These are phyloP conservation scores for Drosophila hydei DNA, from an alignment of 1,140 invertebrate genomes.

Conservation along the genomic window DNA sequence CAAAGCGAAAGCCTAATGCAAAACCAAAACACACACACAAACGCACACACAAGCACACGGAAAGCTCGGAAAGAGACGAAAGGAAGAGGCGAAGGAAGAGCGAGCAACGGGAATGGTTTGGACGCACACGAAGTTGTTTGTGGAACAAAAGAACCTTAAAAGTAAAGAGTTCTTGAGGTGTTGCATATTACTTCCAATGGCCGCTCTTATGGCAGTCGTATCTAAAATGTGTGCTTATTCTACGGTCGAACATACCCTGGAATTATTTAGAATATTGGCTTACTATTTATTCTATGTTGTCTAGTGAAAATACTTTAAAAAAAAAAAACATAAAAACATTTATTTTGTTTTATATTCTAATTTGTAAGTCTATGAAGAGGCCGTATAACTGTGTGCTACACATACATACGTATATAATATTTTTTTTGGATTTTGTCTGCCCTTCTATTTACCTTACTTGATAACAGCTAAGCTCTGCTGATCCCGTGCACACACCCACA, in stretches of 20 bases:
- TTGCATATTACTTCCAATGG: slow-evolving; percentile 12
- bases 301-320: neutral
- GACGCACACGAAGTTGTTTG: slow-evolving; percentile 3
- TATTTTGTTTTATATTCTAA: neutral
- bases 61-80: too few relatives aligned
- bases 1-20: slow-evolving; percentile 22
- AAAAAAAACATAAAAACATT: neutral
- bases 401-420: neutral
- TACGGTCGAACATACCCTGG: neutral
- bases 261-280: neutral
- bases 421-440: neutral
- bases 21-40: neutral
- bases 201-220: slow-evolving; percentile 2
- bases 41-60: too few relatives aligned
- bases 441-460: slow-evolving; percentile 26
- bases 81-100: too few relatives aligned
- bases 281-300: too few relatives aligned
- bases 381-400: too few relatives aligned
- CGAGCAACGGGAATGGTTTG: neutral
- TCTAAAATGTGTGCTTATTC: slow-evolving; percentile 3
- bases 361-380: too few relatives aligned
- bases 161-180: slow-evolving; percentile 34
- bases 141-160: slow-evolving; percentile 4
- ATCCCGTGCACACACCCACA: slow-evolving; percentile 43
- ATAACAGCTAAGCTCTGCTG: slow-evolving; percentile 70